phyloP scores from a whole-genome alignment of 2,888 invertebrate genomes.

The Epistrophe eligans region DNA sequence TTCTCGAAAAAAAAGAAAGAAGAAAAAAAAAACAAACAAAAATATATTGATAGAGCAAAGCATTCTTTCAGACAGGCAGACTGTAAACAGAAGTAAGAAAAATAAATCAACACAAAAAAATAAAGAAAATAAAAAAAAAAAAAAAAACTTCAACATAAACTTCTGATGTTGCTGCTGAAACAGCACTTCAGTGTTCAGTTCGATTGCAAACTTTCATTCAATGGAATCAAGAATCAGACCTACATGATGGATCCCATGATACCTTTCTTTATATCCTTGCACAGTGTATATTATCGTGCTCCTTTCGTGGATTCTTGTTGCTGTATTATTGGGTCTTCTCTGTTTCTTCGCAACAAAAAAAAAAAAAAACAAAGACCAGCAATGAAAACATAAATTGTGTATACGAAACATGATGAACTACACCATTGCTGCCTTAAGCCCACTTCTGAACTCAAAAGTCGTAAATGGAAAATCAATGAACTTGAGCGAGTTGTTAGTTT shows the following conservation, averaged over 20 bases:
- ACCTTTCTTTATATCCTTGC: constrained; percentile 63
- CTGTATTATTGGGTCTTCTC: constrained; percentile 28
- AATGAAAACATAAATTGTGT: constrained; percentile 68
- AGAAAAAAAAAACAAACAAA: too few species aligned
- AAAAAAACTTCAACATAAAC: neutral
- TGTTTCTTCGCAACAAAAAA: neutral
- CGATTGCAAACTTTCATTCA: constrained; percentile 74
- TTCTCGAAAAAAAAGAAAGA: too few species aligned
- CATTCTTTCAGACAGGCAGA: neutral
- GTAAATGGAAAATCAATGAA: constrained; percentile 76
- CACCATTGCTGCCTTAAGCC: constrained; percentile 69
- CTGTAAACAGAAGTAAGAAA: neutral
- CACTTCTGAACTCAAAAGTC: constrained; percentile 74
- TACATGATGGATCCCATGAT: constrained; percentile 60
- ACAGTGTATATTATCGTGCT: constrained; percentile 21
- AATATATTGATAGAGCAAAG: neutral
- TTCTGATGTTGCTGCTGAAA: neutral
- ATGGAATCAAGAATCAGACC: constrained; percentile 62
- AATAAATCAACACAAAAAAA: neutral
- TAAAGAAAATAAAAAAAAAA: neutral
- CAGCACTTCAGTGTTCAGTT: constrained; percentile 55
- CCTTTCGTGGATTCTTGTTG: constrained; percentile 44
- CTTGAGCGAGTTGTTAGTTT: constrained; percentile 75
- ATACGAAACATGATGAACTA: constrained; percentile 71
- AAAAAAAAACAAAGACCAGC: constrained; percentile 28